Percentiles rank a stretch among this genome's conserved stretches.
Evolutionary conservation across 2,888 invertebrate genomes (phyloP).

Genomic region (Listrodromus nycthemerus): DNA sequence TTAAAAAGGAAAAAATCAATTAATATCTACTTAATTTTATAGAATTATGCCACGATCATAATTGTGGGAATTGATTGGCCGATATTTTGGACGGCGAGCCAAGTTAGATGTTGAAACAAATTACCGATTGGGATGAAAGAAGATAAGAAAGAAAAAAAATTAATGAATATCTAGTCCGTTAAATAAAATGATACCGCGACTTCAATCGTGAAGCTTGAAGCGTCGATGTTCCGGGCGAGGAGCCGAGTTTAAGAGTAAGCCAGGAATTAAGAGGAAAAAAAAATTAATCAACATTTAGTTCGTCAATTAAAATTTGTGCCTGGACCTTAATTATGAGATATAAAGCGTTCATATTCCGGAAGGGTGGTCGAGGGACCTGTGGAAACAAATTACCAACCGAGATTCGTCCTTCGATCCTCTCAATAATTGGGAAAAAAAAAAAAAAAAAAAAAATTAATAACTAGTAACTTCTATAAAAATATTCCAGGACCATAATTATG

Average conservation of each 20-base stretch:
- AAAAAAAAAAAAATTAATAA: too few species aligned
- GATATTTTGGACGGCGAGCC: neutral
- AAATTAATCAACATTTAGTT: neutral
- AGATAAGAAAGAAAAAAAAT: neutral
- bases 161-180: too few species aligned
- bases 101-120: neutral
- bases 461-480: too few species aligned
- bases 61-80: too few species aligned
- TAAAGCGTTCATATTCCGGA: neutral
- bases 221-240: too few species aligned
- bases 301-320: neutral
- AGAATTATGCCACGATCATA: too few species aligned
- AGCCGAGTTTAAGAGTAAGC: too few species aligned
- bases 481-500: too few species aligned
- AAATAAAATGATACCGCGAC: too few species aligned
- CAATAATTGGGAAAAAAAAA: too few species aligned
- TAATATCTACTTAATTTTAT: too few species aligned
- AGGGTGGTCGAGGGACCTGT: neutral
- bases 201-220: too few species aligned
- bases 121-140: conserved; percentile 12
- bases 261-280: neutral
- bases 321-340: conserved; percentile 17
- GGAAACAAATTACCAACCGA: neutral
- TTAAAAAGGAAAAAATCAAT: neutral
- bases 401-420: neutral